Evolutionary conservation across 2,797 vertebrate genomes (phyloP).

Genomic region (Propithecus perrieri): DNA sequence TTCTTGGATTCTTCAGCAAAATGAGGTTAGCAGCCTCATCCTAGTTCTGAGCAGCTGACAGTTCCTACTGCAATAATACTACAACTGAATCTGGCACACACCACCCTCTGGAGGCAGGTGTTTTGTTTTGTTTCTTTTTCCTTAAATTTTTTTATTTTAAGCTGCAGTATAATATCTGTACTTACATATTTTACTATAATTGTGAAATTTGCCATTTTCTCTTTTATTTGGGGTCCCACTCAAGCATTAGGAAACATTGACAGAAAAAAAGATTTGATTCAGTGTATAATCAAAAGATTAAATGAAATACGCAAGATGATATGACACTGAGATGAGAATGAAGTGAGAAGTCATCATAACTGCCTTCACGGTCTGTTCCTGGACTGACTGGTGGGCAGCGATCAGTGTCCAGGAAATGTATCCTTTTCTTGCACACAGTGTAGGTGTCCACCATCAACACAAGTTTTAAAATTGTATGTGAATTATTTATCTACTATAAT

Average conservation of each 20-base stretch:
- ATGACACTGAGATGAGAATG: not conserved
- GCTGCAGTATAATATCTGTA: not conserved
- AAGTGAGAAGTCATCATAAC: not conserved
- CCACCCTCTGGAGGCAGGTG: not conserved
- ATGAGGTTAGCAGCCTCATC: not conserved
- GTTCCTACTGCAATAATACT: not conserved
- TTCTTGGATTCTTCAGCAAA: slow-evolving; percentile 23
- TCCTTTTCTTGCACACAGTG: not conserved
- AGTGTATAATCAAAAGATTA: not conserved
- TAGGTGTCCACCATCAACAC: not conserved
- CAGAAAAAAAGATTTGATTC: slow-evolving; percentile 16
- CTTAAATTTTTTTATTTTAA: not conserved
- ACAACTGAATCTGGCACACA: not conserved
- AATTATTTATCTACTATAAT: not conserved
- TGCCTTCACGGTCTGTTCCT: not conserved
- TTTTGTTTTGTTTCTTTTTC: not conserved
- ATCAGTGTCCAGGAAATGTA: not conserved
- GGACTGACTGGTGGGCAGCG: not conserved
- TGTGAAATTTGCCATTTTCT: not conserved
- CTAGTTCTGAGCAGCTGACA: not conserved
- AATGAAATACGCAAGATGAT: not conserved
- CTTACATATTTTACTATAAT: not conserved
- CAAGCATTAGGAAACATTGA: not conserved
- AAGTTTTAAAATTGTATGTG: slow-evolving; percentile 19
- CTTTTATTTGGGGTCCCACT: slow-evolving; percentile 22